Conservation (phyloP, 2,797 vertebrate genomes). For the Otolemur crassicaudatus region DNA sequence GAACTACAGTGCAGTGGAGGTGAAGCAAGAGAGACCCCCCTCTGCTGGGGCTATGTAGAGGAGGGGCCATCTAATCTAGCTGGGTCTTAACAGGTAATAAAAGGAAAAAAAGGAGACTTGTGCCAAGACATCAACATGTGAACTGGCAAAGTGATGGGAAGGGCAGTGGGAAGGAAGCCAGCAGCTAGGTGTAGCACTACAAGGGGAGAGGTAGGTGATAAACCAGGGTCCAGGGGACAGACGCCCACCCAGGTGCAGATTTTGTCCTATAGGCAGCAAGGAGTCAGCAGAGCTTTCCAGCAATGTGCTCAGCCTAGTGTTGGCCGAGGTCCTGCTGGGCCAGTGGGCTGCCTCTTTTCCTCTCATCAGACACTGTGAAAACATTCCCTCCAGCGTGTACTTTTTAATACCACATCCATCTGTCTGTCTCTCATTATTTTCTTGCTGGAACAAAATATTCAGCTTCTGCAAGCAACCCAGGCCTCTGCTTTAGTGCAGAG, state of each 20-base stretch:
- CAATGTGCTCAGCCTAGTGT: neutral
- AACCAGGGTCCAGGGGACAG: neutral
- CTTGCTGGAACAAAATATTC: conserved; percentile 70
- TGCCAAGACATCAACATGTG: neutral
- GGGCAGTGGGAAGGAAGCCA: neutral
- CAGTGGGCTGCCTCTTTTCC: neutral
- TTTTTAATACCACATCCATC: conserved; percentile 50
- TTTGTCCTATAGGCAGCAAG: neutral
- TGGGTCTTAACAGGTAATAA: neutral
- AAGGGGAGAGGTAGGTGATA: neutral
- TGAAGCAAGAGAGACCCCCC: neutral
- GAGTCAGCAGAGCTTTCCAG: neutral
- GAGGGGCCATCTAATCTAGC: neutral
- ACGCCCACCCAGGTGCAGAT: neutral
- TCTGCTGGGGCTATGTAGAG: neutral
- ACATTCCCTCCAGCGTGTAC: conserved; percentile 20
- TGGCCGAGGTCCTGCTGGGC: neutral
- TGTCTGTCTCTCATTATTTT: conserved; percentile 63
- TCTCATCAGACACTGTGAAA: conserved; percentile 82
- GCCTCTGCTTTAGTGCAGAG: neutral
- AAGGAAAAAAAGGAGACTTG: neutral
- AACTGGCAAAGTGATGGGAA: neutral
- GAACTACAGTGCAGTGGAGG: neutral
- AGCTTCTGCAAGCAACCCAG: conserved; percentile 14
- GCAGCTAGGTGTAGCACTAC: neutral